Evolutionary conservation across 2,888 invertebrate genomes (phyloP).

Genomic region (Entomobrya proxima): DNA sequence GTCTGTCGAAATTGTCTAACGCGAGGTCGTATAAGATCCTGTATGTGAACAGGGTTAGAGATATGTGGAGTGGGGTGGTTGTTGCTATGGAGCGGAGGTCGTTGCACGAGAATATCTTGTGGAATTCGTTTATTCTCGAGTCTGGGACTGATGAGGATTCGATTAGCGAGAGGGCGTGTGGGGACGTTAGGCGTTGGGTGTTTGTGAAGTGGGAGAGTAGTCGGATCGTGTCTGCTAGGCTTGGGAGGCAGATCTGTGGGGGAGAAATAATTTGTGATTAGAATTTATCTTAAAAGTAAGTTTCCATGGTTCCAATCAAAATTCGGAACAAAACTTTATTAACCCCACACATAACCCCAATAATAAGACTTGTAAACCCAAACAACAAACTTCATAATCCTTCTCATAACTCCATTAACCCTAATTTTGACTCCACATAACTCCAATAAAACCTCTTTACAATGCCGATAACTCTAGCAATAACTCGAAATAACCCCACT

Average conservation of each 20-base stretch:
- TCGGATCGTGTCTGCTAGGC: slow-evolving; percentile 93
- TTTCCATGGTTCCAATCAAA: too few relatives aligned
- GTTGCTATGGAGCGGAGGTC: neutral
- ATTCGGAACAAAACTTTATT: too few relatives aligned
- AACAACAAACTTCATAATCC: too few relatives aligned
- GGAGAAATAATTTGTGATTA: slow-evolving; percentile 46
- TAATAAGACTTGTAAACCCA: too few relatives aligned
- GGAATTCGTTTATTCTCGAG: slow-evolving; percentile 52
- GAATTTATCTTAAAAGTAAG: too few relatives aligned
- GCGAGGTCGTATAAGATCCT: slow-evolving; percentile 96
- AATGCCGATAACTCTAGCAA: too few relatives aligned
- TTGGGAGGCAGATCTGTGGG: slow-evolving; percentile 91
- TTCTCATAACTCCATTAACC: too few relatives aligned
- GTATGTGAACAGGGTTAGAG: slow-evolving; percentile 90
- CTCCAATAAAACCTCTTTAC: too few relatives aligned
- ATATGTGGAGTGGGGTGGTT: slow-evolving; percentile 85
- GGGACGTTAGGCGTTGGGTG: slow-evolving; percentile 73
- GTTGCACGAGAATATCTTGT: slow-evolving; percentile 69
- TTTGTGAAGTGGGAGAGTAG: slow-evolving; percentile 91
- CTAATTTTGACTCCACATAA: too few relatives aligned
- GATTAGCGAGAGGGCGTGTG: slow-evolving; percentile 74
- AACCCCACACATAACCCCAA: too few relatives aligned
- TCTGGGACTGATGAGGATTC: neutral
- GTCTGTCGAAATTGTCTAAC: slow-evolving; percentile 90
- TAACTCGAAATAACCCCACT: too few relatives aligned